Conservation (phyloP, 2,113 vertebrate genomes). For the Gila orcuttii region DNA sequence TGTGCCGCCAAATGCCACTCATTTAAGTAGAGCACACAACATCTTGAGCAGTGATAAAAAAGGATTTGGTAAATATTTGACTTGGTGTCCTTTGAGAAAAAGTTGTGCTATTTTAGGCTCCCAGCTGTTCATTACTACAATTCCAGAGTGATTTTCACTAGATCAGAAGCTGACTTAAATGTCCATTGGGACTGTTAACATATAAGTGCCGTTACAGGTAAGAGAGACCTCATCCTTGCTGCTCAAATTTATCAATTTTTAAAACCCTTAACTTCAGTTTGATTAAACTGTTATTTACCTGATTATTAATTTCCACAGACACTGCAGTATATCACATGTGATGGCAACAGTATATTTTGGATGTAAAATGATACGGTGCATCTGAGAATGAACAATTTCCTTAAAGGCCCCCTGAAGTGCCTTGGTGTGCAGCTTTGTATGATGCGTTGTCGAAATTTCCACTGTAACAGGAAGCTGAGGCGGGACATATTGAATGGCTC, state of each 20-base stretch:
- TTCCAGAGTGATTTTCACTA: neutral
- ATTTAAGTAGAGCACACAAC: neutral
- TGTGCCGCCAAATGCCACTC: conserved; percentile 2
- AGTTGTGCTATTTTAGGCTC: neutral
- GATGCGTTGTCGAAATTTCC: too few species aligned
- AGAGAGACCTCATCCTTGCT: neutral
- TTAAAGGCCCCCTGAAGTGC: neutral
- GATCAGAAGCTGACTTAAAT: neutral
- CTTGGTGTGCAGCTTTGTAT: too few species aligned
- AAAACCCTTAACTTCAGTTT: neutral
- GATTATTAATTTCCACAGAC: conserved; percentile 1
- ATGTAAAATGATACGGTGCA: conserved; percentile 1
- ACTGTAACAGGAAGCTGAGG: too few species aligned
- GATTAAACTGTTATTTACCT: neutral
- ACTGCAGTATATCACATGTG: neutral
- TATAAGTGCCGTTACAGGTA: neutral
- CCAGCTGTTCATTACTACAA: neutral
- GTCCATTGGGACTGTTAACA: neutral
- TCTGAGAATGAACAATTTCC: neutral
- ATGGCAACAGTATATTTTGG: neutral
- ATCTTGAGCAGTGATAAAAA: neutral
- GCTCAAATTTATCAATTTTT: neutral
- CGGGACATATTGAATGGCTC: too few species aligned
- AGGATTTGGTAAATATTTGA: conserved; percentile 19
- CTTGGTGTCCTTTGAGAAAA: neutral